phyloP scores from a whole-genome alignment of 2,797 vertebrate genomes.

The Myiothlypis coronata region DNA sequence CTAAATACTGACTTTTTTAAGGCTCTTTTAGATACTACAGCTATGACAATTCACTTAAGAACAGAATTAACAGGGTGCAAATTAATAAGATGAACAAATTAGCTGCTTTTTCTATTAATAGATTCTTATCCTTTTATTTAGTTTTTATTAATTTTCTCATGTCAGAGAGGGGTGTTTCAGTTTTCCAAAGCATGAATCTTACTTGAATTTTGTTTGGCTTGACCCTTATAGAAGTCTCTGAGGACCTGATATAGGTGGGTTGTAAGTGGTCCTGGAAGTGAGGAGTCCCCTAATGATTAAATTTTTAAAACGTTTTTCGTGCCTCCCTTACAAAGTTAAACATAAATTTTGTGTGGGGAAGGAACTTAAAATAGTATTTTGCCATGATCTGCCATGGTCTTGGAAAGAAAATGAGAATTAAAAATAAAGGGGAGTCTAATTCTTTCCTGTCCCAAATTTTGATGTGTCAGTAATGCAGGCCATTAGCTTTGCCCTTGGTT shows the following conservation, averaged over 20 bases:
- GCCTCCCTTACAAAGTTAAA: neutral
- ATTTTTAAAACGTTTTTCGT: neutral
- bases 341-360: neutral
- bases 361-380: neutral
- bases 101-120: neutral
- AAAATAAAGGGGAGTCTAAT: neutral
- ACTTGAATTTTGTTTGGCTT: neutral
- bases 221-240: neutral
- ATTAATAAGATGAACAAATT: neutral
- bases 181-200: neutral
- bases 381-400: neutral
- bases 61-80: neutral
- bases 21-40: neutral
- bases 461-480: neutral
- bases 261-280: neutral
- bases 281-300: neutral
- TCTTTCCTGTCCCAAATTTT: neutral
- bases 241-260: neutral
- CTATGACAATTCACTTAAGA: neutral
- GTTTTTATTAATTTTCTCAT: neutral
- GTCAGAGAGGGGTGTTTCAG: neutral
- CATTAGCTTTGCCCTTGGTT: neutral
- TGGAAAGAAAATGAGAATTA: neutral
- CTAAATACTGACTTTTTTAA: neutral
- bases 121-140: neutral